Percentiles rank a stretch among this genome's conserved stretches.
phyloP scores from a whole-genome alignment of 2,888 invertebrate genomes.

The Scaeva pyrastri region DNA sequence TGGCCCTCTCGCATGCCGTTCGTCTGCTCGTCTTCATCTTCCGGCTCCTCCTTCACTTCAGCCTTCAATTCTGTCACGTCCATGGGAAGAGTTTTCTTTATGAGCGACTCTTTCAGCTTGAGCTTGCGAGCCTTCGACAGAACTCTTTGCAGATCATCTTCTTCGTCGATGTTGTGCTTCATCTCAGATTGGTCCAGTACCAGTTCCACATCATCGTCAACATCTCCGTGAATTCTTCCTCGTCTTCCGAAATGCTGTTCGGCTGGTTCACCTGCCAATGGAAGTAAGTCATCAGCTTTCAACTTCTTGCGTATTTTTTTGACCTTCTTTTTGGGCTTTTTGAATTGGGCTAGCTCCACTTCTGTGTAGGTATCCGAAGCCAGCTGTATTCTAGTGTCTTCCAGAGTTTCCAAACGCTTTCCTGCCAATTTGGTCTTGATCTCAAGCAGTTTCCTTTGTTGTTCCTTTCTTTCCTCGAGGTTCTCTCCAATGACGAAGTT shows the following conservation, averaged over 20 bases:
- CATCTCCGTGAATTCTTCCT: constrained; percentile 77
- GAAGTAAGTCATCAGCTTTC: constrained; percentile 90
- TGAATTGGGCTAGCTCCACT: constrained; percentile 94
- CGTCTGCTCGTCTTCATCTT: constrained; percentile 79
- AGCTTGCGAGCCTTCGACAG: constrained; percentile 89
- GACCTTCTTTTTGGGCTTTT: constrained; percentile 92
- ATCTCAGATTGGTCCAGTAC: constrained; percentile 84
- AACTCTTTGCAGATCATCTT: constrained; percentile 89
- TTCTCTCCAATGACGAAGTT: constrained; percentile 92
- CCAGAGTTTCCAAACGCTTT: constrained; percentile 90
- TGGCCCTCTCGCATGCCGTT: constrained; percentile 83
- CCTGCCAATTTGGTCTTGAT: constrained; percentile 87
- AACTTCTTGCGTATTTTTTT: constrained; percentile 89
- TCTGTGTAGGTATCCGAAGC: constrained; percentile 95
- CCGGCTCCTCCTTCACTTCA: constrained; percentile 85
- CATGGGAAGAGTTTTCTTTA: constrained; percentile 79
- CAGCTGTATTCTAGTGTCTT: constrained; percentile 87
- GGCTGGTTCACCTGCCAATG: constrained; percentile 80
- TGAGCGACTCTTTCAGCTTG: constrained; percentile 85
- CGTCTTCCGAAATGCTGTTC: constrained; percentile 81
- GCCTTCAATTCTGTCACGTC: constrained; percentile 83
- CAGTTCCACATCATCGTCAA: constrained; percentile 84
- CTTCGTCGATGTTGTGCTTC: constrained; percentile 85
- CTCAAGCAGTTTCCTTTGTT: constrained; percentile 83
- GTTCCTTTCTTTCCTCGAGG: constrained; percentile 85